Evolutionary conservation across 1,140 invertebrate genomes (phyloP), one percentile per base, ranked within the genome.

Genomic region (Gonatopus flavifemur): DNA sequence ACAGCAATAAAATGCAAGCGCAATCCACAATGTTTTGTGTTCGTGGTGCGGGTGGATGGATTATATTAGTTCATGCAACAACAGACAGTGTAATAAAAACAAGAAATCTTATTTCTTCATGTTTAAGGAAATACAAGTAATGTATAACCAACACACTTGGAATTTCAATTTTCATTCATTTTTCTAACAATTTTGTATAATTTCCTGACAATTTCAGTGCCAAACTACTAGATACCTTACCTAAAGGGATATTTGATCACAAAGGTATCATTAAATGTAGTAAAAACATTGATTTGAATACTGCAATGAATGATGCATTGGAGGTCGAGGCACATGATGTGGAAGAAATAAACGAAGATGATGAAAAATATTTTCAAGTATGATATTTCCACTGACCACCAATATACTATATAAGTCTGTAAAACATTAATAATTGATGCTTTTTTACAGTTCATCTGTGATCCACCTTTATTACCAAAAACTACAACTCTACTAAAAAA

Each of bases 281-380:
- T 44, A 59, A 69, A 37, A 51, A 55, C 18, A 15, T 51, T 52
- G 42, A 62, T 59, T 61, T 84, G 21, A 82, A 87, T 55, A 59
- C 66, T 30, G 83, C 80, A 10, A 80, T 79, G 8, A 84, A 86
- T 21, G 78, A 85, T 76, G 86, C 85, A 0, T 86, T 88, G 52
- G 70, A 78, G 50, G 62, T 72, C 31, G 83, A 81, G 3, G 84
- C 85, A 2, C 82, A 86, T 64, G 85, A 88, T 42, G 83, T 86
- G 2, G 69, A 78, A 30, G 67, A 76, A 69, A 25, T 80, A 28
- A 54, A 80, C 18, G 64, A 80, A 8, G 60, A 76, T 18, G 63
- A 72, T 22, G 55, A 47, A 24, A 70, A 72, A 50, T 55, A 44
- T 38, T 63, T 78, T 0, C 67, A 72, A 67, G 80, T 81, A 70